phyloP scores from a whole-genome alignment of 2,888 invertebrate genomes.

The Nephrotoma guestfalica region DNA sequence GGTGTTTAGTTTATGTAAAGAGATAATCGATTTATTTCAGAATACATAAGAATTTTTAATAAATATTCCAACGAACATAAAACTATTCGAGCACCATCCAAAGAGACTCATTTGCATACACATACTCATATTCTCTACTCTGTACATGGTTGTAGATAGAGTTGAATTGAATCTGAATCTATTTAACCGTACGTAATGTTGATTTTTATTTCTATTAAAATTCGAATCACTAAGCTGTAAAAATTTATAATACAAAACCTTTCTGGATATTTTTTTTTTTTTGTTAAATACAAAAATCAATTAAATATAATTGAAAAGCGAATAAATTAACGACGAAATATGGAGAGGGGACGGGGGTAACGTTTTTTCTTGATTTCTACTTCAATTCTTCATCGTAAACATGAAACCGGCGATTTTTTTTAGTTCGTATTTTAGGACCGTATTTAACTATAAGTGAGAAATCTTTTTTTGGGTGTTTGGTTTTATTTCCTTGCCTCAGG shows the following conservation, averaged over 20 bases:
- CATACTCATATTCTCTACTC: background rate
- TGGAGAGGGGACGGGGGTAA: background rate
- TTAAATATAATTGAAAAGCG: background rate
- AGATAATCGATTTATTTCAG: background rate
- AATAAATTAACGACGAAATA: background rate
- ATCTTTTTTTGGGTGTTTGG: background rate
- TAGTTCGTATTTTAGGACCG: background rate
- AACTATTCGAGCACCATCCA: background rate
- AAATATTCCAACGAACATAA: background rate
- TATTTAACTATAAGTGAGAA: background rate
- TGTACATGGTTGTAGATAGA: background rate
- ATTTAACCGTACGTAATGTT: background rate
- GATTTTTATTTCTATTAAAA: background rate
- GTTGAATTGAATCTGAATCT: background rate
- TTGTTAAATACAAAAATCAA: background rate
- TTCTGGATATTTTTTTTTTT: background rate
- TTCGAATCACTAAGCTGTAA: background rate
- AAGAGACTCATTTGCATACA: background rate
- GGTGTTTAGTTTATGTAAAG: too few relatives aligned
- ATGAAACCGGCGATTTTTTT: background rate
- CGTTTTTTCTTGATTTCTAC: background rate
- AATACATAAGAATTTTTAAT: background rate
- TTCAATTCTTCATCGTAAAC: background rate
- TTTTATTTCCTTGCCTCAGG: background rate
- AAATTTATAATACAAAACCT: background rate